phyloP scores from a whole-genome alignment of 2,888 invertebrate genomes.

The Ditula angustiorana region DNA sequence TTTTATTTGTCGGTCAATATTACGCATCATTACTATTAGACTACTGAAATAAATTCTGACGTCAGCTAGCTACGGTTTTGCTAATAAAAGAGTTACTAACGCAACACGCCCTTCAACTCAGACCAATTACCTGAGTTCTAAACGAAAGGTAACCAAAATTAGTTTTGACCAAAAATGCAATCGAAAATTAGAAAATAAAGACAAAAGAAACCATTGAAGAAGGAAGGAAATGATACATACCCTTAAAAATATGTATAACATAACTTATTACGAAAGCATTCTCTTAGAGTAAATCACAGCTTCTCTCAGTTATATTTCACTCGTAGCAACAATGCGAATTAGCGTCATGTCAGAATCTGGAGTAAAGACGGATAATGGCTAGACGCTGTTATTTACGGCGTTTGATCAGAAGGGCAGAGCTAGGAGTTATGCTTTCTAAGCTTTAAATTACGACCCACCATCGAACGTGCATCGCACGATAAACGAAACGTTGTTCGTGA shows the following conservation, averaged over 20 bases:
- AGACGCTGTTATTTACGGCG: conserved; percentile 63
- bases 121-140: conserved; percentile 18
- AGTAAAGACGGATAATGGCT: conserved; percentile 70
- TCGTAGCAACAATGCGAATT: conserved; percentile 64
- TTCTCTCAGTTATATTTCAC: conserved; percentile 55
- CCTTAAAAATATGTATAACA: conserved; percentile 12
- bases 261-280: conserved; percentile 32
- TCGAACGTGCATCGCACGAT: conserved; percentile 34
- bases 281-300: conserved; percentile 36
- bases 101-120: conserved; percentile 3
- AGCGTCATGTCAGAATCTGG: conserved; percentile 63
- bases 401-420: conserved; percentile 56
- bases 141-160: not conserved
- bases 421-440: conserved; percentile 71
- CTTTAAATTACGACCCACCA: conserved; percentile 62
- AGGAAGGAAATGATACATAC: not conserved
- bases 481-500: conserved; percentile 28
- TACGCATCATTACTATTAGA: conserved; percentile 56
- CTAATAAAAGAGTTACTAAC: conserved; percentile 27
- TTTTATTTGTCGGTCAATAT: conserved; percentile 59
- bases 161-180: no score
- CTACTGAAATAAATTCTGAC: conserved; percentile 48
- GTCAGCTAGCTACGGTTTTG: conserved; percentile 47
- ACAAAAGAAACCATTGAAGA: no score
- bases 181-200: not conserved